A percentile compares a stretch with the other conserved stretches of the same genome.
These are phyloP conservation scores for Rhynchopsitta pachyrhyncha DNA, from an alignment of 2,113 vertebrate species.

Conservation along the genomic window DNA sequence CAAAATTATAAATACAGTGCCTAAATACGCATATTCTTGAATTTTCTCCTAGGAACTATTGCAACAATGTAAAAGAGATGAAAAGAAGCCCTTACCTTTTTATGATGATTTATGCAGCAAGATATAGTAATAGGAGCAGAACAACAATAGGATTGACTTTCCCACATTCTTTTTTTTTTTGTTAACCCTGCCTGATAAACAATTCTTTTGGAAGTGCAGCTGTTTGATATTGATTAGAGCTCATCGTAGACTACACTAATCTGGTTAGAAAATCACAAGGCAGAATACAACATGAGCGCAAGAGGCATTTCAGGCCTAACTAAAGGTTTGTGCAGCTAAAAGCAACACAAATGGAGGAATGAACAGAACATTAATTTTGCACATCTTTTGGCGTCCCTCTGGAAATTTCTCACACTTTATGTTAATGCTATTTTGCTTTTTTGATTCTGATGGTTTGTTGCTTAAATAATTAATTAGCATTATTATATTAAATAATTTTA, in stretches of 20 bases:
- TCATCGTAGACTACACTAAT: neutral
- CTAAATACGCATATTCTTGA: slow-evolving; percentile 1
- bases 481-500: neutral
- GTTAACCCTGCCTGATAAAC: neutral
- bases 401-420: neutral
- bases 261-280: neutral
- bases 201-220: neutral
- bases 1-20: neutral
- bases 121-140: neutral
- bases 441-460: neutral
- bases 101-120: neutral
- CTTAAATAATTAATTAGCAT: neutral
- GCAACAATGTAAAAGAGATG: neutral
- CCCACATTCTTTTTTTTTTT: neutral
- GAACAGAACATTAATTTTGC: neutral
- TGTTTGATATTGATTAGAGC: neutral
- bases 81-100: neutral
- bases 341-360: neutral
- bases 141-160: neutral
- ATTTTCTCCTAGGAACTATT: neutral
- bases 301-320: neutral
- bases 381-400: neutral
- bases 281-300: neutral
- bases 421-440: accelerated
- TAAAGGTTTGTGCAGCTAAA: neutral